Evolutionary conservation across 2,888 invertebrate genomes (phyloP).

Genomic region (Eucera pruinosa): DNA sequence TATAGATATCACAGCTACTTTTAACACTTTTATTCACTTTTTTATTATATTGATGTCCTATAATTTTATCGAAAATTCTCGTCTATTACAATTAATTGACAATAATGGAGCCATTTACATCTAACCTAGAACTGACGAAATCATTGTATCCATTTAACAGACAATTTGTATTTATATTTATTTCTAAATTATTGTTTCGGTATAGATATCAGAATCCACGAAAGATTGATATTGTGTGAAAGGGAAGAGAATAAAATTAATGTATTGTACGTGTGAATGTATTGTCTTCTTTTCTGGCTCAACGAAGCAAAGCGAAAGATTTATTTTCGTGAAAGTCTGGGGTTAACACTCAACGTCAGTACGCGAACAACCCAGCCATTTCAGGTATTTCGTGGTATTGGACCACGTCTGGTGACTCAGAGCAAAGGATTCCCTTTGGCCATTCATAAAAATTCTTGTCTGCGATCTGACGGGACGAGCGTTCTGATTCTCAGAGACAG

Average conservation of each 20-base stretch:
- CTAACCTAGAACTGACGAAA: too few relatives aligned
- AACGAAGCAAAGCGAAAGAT: constrained; percentile 23
- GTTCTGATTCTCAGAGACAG: constrained; percentile 49
- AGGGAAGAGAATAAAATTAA: not conserved
- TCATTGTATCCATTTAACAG: too few relatives aligned
- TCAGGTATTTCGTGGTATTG: constrained; percentile 13
- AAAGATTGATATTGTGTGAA: not conserved
- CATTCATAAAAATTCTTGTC: constrained; percentile 40
- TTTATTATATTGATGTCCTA: too few relatives aligned
- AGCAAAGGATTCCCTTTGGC: constrained; percentile 1
- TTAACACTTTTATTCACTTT: too few relatives aligned
- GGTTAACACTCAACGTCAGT: constrained; percentile 33
- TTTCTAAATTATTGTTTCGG: too few relatives aligned
- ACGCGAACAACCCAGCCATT: constrained; percentile 7
- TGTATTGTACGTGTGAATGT: not conserved
- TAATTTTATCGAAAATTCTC: too few relatives aligned
- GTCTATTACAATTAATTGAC: too few relatives aligned
- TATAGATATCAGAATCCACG: not conserved
- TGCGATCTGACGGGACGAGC: constrained; percentile 1
- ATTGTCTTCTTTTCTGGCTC: not conserved
- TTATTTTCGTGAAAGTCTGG: constrained; percentile 47
- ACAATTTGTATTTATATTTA: too few relatives aligned
- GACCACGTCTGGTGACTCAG: constrained; percentile 41
- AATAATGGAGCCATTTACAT: too few relatives aligned
- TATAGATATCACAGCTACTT: too few relatives aligned